phyloP scores from a whole-genome alignment of 1,140 invertebrate species.

The Whitmania pigra region DNA sequence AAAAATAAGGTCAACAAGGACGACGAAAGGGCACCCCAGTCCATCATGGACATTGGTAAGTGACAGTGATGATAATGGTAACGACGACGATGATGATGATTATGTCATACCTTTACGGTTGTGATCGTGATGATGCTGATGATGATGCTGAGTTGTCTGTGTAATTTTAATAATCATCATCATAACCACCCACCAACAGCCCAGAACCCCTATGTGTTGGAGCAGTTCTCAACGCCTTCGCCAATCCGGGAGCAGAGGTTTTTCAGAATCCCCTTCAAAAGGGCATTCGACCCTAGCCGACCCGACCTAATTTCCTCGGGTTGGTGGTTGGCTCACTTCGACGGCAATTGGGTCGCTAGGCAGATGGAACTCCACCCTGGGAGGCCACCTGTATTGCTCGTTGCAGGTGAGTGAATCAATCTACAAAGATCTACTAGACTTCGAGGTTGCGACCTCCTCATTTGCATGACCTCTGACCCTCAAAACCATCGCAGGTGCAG shows the following conservation, averaged over 20 bases:
- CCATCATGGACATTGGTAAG: conserved; percentile 48
- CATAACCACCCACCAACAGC: background rate
- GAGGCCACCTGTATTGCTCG: conserved; percentile 69
- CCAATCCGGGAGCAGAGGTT: conserved; percentile 55
- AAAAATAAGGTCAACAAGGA: conserved; percentile 61
- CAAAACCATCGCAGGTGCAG: conserved; percentile 52
- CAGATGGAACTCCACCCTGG: conserved; percentile 93
- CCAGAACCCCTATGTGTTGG: conserved; percentile 4
- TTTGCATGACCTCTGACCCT: background rate
- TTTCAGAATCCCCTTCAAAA: conserved; percentile 84
- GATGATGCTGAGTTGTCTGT: background rate
- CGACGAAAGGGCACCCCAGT: conserved; percentile 59
- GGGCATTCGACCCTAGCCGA: conserved; percentile 43
- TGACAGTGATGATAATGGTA: background rate
- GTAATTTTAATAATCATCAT: background rate
- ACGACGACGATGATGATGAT: too few species aligned
- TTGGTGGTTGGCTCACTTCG: conserved; percentile 95
- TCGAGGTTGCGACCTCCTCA: background rate
- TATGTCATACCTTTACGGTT: too few species aligned
- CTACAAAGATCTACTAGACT: too few species aligned
- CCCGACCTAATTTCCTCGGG: conserved; percentile 39
- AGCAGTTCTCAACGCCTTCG: conserved; percentile 13
- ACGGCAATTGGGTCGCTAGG: conserved; percentile 85
- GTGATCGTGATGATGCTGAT: too few species aligned
- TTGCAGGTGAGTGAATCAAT: conserved; percentile 56